A percentile compares a stretch with the other conserved stretches of the same genome.
Conservation (phyloP, 2,113 vertebrate species). For the Acanthochromis polyacanthus region DNA sequence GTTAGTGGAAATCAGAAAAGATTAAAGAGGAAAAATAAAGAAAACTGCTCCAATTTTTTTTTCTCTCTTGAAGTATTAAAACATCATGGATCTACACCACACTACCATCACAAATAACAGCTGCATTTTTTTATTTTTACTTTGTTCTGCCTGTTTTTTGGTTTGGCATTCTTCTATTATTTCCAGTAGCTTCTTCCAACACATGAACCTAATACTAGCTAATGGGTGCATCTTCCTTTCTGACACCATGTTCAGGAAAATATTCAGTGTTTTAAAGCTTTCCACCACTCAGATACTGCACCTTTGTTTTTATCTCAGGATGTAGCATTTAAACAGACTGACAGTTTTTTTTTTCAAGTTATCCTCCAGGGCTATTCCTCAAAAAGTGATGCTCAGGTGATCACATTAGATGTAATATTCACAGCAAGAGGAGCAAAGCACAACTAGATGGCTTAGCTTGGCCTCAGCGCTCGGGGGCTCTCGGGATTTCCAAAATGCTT, state of each 20-base stretch:
- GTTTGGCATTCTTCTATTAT: slow-evolving; percentile 49
- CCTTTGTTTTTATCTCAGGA: slow-evolving; percentile 27
- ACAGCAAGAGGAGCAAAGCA: slow-evolving; percentile 9
- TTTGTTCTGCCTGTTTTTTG: slow-evolving; percentile 15
- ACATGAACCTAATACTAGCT: slow-evolving; percentile 43
- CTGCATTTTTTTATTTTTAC: slow-evolving; percentile 42
- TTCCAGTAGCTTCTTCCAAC: slow-evolving; percentile 59
- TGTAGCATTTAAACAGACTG: slow-evolving; percentile 1
- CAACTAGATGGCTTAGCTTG: slow-evolving; percentile 45
- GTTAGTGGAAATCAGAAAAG: background rate
- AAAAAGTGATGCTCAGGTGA: slow-evolving; percentile 9
- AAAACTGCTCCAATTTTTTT: background rate
- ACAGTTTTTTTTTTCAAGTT: slow-evolving; percentile 3
- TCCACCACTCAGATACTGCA: slow-evolving; percentile 34
- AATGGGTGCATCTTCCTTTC: slow-evolving; percentile 60
- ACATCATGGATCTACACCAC: slow-evolving; percentile 13
- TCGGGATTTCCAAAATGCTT: slow-evolving; percentile 43
- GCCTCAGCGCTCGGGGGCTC: slow-evolving; percentile 16
- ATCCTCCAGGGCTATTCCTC: slow-evolving; percentile 1
- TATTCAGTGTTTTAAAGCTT: slow-evolving; percentile 47
- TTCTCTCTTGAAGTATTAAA: background rate
- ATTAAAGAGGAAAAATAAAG: background rate
- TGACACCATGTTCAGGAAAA: slow-evolving; percentile 53
- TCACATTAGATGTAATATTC: slow-evolving; percentile 28
- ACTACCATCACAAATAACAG: slow-evolving; percentile 27